These are phyloP conservation scores for Bhutanitis thaidina DNA, from an alignment of 2,888 invertebrate species.

Conservation along the genomic window DNA sequence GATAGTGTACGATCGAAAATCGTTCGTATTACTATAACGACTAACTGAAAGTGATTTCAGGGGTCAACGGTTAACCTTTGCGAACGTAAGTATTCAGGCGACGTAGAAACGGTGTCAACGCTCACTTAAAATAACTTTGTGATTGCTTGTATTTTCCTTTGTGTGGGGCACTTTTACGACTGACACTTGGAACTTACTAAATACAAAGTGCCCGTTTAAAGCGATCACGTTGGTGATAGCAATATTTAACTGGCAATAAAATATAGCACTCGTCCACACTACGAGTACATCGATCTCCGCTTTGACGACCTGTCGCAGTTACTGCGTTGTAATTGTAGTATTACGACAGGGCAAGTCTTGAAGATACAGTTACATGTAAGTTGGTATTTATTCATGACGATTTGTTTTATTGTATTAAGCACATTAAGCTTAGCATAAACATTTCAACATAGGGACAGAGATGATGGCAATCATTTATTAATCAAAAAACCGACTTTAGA, in stretches of 20 bases:
- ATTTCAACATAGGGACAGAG: too few relatives aligned
- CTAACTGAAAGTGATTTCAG: not conserved
- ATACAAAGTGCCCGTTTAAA: slow-evolving; percentile 10
- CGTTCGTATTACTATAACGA: not conserved
- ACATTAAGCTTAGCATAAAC: too few relatives aligned
- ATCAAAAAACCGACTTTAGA: too few relatives aligned
- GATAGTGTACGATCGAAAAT: not conserved
- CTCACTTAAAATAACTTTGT: slow-evolving; percentile 13
- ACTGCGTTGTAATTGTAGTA: slow-evolving; percentile 13
- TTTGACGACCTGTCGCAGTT: slow-evolving; percentile 15
- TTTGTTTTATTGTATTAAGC: not conserved
- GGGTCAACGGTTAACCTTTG: not conserved
- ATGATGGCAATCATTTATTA: too few relatives aligned
- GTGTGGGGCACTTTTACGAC: not conserved
- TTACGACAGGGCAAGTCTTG: not conserved
- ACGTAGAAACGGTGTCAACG: slow-evolving; percentile 6
- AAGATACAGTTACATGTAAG: slow-evolving; percentile 1
- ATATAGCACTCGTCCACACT: slow-evolving; percentile 11
- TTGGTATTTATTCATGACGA: not conserved
- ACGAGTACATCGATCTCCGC: slow-evolving; percentile 12
- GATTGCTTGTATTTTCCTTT: slow-evolving; percentile 2
- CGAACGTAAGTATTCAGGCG: not conserved
- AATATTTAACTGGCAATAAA: slow-evolving; percentile 24
- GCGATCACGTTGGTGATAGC: slow-evolving; percentile 19
- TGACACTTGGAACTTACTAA: slow-evolving; percentile 4